These are phyloP conservation scores for Cariama cristata DNA, from an alignment of 2,113 vertebrate species.

Conservation along the genomic window DNA sequence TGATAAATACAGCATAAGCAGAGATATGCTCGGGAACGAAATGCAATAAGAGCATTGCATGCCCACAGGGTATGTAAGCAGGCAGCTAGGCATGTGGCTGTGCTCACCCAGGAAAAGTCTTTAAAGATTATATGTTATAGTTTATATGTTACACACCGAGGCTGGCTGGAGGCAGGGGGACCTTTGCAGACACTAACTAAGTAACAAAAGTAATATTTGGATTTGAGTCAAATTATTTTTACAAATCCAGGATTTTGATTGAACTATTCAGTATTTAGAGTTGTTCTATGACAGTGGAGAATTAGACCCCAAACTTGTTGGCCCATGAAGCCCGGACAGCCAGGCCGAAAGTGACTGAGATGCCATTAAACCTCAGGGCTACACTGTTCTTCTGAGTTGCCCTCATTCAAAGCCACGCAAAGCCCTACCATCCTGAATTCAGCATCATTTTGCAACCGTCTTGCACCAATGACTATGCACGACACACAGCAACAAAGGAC, in stretches of 20 bases:
- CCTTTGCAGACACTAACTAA: neutral
- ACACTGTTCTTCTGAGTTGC: neutral
- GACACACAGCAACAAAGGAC: fast-evolving
- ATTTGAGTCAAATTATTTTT: neutral
- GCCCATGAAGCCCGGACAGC: fast-evolving
- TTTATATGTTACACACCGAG: neutral
- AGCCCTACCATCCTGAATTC: neutral
- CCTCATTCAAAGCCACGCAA: neutral
- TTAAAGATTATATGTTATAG: neutral
- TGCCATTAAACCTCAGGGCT: neutral
- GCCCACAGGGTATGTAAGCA: neutral
- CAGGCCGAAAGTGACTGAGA: neutral
- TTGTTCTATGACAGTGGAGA: neutral
- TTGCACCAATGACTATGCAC: neutral
- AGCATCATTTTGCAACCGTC: neutral
- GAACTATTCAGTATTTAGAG: neutral
- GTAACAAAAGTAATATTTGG: neutral
- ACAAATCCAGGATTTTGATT: neutral
- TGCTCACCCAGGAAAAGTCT: neutral
- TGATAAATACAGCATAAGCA: neutral
- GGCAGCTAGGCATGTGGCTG: neutral
- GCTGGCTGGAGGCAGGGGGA: neutral
- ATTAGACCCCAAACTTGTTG: neutral
- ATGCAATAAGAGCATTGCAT: neutral
- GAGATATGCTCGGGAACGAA: neutral